These are phyloP conservation scores for Lepus oiostolus DNA, from an alignment of 2,797 vertebrate species.

Conservation along the genomic window DNA sequence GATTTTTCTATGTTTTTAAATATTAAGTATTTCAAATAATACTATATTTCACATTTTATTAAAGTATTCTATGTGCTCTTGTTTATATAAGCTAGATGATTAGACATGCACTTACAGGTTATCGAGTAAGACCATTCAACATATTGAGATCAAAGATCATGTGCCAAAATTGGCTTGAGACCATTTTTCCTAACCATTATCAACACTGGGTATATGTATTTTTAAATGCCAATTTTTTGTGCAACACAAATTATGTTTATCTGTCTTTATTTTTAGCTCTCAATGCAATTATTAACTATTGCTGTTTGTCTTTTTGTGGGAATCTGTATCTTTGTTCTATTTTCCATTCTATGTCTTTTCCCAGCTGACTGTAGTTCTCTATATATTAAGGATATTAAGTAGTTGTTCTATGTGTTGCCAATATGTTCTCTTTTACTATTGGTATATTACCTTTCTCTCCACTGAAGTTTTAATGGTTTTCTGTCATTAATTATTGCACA, in stretches of 20 bases:
- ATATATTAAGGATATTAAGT: not conserved
- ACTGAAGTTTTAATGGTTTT: not conserved
- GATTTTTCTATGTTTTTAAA: conserved; percentile 16
- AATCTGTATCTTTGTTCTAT: not conserved
- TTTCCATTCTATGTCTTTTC: not conserved
- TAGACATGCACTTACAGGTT: not conserved
- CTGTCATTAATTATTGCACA: not conserved
- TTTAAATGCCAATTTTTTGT: not conserved
- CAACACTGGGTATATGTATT: not conserved
- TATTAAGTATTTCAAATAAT: not conserved
- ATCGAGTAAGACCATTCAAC: not conserved
- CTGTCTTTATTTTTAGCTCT: not conserved
- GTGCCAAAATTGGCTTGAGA: not conserved
- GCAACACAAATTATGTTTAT: not conserved
- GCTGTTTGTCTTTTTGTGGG: not conserved
- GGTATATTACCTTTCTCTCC: not conserved
- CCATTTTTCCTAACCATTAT: not conserved
- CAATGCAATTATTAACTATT: not conserved
- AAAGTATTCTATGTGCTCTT: not conserved
- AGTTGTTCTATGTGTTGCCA: not conserved
- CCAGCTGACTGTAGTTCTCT: not conserved
- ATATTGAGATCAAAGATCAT: not conserved
- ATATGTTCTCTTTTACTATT: not conserved
- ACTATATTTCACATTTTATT: not conserved
- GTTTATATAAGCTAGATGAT: not conserved